Conservation (phyloP, 2,888 invertebrate genomes). For the Dusona sp. region DNA sequence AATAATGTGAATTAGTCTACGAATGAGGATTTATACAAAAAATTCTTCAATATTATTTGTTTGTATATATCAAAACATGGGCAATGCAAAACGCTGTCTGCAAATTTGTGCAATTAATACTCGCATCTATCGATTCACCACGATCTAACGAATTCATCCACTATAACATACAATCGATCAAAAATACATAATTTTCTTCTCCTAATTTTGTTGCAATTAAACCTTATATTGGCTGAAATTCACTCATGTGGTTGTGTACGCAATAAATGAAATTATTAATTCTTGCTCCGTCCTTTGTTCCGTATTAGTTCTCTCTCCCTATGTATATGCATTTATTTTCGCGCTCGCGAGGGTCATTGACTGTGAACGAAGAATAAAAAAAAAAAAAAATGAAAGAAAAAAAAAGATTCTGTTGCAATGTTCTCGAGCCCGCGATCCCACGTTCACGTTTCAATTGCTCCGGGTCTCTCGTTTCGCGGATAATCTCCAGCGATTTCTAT, state of each 20-base stretch:
- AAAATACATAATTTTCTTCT: constrained; percentile 4
- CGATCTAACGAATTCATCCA: constrained; percentile 66
- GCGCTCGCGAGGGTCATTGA: constrained; percentile 56
- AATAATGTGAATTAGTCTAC: not conserved
- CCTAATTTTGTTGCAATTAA: not conserved
- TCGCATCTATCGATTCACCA: constrained; percentile 68
- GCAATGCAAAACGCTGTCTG: constrained; percentile 14
- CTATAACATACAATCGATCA: constrained; percentile 20
- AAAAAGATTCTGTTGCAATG: constrained; percentile 48
- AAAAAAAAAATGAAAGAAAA: not conserved
- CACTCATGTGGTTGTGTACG: constrained; percentile 6
- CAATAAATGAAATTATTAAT: constrained; percentile 22
- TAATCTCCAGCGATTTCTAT: constrained; percentile 64
- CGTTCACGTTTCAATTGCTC: constrained; percentile 64
- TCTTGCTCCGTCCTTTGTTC: constrained; percentile 27
- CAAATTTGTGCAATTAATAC: constrained; percentile 49
- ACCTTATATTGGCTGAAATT: not conserved
- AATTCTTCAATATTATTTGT: not conserved
- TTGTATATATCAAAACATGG: not conserved
- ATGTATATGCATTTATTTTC: constrained; percentile 22
- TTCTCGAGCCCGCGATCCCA: constrained; percentile 55
- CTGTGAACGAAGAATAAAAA: constrained; percentile 23
- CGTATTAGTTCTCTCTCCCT: constrained; percentile 10
- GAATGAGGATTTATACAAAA: not conserved
- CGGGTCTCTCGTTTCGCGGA: constrained; percentile 54